phyloP scores from a whole-genome alignment of 2,888 invertebrate species.

The Melinopterus prodromus region DNA sequence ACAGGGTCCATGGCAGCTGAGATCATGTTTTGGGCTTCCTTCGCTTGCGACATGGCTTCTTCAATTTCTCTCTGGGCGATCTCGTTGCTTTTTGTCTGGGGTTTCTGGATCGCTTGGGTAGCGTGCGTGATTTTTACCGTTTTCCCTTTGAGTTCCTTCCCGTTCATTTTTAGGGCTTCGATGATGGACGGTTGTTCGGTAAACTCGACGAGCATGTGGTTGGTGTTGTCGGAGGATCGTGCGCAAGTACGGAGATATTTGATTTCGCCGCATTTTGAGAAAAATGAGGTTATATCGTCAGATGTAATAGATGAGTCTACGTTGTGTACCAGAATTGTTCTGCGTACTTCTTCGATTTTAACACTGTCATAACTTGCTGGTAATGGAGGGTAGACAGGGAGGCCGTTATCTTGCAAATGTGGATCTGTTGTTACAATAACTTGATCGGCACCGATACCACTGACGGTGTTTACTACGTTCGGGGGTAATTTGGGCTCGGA shows the following conservation, averaged over 20 bases:
- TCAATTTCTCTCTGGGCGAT: conserved; percentile 95
- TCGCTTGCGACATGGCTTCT: conserved; percentile 96
- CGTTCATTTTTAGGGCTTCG: conserved; percentile 86
- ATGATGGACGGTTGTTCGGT: conserved; percentile 90
- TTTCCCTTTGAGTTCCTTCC: conserved; percentile 77
- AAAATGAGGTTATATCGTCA: conserved; percentile 89
- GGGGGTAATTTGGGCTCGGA: conserved; percentile 89
- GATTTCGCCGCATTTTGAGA: conserved; percentile 89
- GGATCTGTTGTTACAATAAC: conserved; percentile 92
- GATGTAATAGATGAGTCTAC: conserved; percentile 72
- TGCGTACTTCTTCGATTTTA: conserved; percentile 94
- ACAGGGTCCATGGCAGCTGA: conserved; percentile 94
- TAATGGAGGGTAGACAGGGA: conserved; percentile 91
- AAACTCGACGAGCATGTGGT: conserved; percentile 92
- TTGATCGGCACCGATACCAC: conserved; percentile 69
- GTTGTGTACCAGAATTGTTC: conserved; percentile 89
- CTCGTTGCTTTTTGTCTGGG: conserved; percentile 94
- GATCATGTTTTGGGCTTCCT: conserved; percentile 94
- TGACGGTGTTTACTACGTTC: conserved; percentile 85
- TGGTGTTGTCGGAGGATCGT: conserved; percentile 77
- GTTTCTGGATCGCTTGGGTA: conserved; percentile 89
- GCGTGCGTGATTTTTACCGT: conserved; percentile 83
- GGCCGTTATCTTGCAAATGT: conserved; percentile 78
- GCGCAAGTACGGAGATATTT: conserved; percentile 94
- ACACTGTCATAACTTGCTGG: conserved; percentile 88